These are phyloP conservation scores for Hyperoplus immaculatus DNA, from an alignment of 2,797 vertebrate species.

Conservation along the genomic window DNA sequence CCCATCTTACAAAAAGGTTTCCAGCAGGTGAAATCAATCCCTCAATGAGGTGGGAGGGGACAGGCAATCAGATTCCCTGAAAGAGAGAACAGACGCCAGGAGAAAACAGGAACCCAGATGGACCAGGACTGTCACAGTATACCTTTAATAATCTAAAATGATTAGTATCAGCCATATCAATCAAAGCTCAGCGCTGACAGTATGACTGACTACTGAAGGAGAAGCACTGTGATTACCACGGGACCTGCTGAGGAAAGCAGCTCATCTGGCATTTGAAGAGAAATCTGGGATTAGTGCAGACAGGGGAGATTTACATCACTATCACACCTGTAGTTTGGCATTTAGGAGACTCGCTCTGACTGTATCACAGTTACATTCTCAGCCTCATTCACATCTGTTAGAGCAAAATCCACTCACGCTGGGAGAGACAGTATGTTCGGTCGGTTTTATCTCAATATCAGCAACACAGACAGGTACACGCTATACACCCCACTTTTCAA, in stretches of 20 bases:
- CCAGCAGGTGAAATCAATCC: no score
- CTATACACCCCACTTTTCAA: background rate
- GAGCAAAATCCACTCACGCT: conserved; percentile 7
- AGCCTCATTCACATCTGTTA: conserved; percentile 34
- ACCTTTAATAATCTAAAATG: background rate
- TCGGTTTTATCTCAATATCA: conserved; percentile 25
- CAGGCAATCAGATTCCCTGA: no score
- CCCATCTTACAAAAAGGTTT: no score
- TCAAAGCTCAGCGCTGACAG: background rate
- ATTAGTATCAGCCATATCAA: background rate
- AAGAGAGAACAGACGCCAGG: no score
- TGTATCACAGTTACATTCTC: conserved; percentile 24
- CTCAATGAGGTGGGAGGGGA: no score
- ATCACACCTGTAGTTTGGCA: conserved; percentile 41
- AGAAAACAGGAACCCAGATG: no score
- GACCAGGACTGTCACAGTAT: background rate
- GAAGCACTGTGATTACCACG: conserved; percentile 13
- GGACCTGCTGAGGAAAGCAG: conserved; percentile 21
- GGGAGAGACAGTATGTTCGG: conserved; percentile 10
- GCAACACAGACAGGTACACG: conserved; percentile 8
- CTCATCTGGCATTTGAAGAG: conserved; percentile 51
- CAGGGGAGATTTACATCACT: conserved; percentile 48
- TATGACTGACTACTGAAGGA: background rate
- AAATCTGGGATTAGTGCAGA: conserved; percentile 53
- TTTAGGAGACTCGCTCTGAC: conserved; percentile 29